Evolutionary conservation across 2,888 invertebrate genomes (phyloP), one percentile per base, ranked within the genome.

Genomic region (Carabus problematicus): DNA sequence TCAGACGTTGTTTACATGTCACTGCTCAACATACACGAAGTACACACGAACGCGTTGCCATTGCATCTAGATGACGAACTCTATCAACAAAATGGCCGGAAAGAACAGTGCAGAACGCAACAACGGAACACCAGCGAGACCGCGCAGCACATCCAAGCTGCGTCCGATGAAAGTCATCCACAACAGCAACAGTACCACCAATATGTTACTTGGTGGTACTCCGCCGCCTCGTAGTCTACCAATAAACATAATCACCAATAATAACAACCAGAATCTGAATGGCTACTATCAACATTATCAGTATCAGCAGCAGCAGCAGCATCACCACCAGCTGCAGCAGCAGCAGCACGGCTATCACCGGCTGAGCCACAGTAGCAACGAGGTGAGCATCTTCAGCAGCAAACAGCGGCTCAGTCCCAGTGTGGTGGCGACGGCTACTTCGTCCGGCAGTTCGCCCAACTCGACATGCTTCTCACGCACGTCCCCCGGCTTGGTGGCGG

Each of bases 401-500:
- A 29, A 16, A 62, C 64, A 3, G 18, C 68, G 42, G 16, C 45
- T 56, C 43, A 61, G 42, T 45, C 54, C 45, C n/a, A 43, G 9
- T 7, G 45, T 16, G 43, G 42, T 14, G 70, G 68, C 56, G 55
- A 55, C 40, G n/a, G 3, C 14, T 19, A 8, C 58, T 16, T 41
- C 58, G 11, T 14, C 41, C 12, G 40, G 14, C 3, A 63, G 47
- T 40, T 56, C 67, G 56, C 64, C 52, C 43, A 61, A 73, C 70
- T 55, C 66, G 63, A 29, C 66, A 64, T 70, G 70, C 69, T 63
- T 73, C 73, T 70, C 77, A 77, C 72, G 79, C 58, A 79, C 79
- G 63, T 80, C 81, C 3, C 81, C 81, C 39, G 80, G 80, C 64
- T 74, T 81, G 66, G 72, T 80, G 64, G 80, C 85, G 77, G 85